Percentiles rank a stretch among this genome's conserved stretches.
These are phyloP conservation scores for Apistogramma diplotaenia DNA, from an alignment of 2,113 vertebrate genomes.

Conservation along the genomic window DNA sequence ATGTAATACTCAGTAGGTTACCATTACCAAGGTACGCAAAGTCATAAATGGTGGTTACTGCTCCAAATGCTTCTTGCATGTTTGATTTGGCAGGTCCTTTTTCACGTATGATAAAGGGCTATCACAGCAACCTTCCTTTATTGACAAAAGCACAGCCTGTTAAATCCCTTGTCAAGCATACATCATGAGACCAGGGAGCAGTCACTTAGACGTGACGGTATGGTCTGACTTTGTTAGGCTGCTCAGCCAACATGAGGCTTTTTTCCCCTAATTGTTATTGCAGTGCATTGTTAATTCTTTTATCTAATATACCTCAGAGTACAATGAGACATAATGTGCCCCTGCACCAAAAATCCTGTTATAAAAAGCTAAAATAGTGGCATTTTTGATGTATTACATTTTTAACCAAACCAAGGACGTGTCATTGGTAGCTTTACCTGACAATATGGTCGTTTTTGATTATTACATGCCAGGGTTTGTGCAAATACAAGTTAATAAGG, in stretches of 20 bases:
- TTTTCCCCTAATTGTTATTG: not conserved
- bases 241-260: not conserved
- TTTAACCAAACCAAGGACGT: too few species aligned
- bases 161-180: conserved; percentile 39
- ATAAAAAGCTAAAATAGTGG: not conserved
- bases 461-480: not conserved
- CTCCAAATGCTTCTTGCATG: not conserved
- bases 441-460: not conserved
- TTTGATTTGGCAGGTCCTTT: not conserved
- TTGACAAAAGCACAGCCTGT: conserved; percentile 14
- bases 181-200: not conserved
- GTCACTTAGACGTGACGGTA: not conserved
- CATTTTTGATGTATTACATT: not conserved
- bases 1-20: not conserved
- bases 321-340: not conserved
- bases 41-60: not conserved
- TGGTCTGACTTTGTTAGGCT: not conserved
- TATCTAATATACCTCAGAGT: not conserved
- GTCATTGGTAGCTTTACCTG: too few species aligned
- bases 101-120: not conserved
- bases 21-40: not conserved
- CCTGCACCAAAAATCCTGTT: not conserved
- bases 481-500: not conserved
- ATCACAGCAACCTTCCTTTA: not conserved
- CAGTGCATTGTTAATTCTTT: not conserved